These are phyloP conservation scores for Plusia festucae DNA, from an alignment of 2,888 invertebrate species.

Conservation along the genomic window DNA sequence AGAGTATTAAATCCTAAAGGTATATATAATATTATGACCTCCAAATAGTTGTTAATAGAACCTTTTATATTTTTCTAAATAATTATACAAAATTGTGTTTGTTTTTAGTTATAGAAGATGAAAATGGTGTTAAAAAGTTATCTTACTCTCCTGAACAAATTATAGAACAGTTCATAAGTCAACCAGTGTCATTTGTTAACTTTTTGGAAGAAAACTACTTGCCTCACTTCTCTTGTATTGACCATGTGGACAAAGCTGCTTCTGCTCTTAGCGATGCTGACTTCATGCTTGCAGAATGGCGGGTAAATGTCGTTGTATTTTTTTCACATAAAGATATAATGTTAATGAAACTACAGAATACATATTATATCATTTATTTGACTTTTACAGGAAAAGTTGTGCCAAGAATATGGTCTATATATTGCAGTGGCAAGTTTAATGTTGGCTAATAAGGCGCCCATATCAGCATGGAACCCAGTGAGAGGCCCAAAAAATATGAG, in stretches of 20 bases:
- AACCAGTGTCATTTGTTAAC: conserved; percentile 91
- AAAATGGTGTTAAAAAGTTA: conserved; percentile 80
- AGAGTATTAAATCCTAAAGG: conserved; percentile 94
- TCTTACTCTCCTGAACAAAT: conserved; percentile 91
- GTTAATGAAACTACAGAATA: too few relatives aligned
- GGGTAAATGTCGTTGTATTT: conserved; percentile 77
- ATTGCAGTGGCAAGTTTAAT: conserved; percentile 92
- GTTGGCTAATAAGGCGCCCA: conserved; percentile 91
- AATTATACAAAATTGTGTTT: too few relatives aligned
- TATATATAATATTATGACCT: conserved; percentile 65
- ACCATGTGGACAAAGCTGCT: conserved; percentile 90
- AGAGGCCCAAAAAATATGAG: conserved; percentile 88
- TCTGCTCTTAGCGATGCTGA: conserved; percentile 93
- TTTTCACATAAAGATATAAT: too few relatives aligned
- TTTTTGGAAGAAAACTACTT: conserved; percentile 94
- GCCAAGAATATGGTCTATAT: conserved; percentile 90
- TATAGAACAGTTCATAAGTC: conserved; percentile 91
- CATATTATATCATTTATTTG: background rate
- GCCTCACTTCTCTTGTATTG: conserved; percentile 91
- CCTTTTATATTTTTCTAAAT: too few relatives aligned
- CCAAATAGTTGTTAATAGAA: too few relatives aligned
- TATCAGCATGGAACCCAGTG: conserved; percentile 93
- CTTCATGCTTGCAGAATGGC: conserved; percentile 91
- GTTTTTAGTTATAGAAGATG: conserved; percentile 73
- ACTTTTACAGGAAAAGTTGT: conserved; percentile 80